phyloP scores from a whole-genome alignment of 2,888 invertebrate species.

The Celastrina argiolus region DNA sequence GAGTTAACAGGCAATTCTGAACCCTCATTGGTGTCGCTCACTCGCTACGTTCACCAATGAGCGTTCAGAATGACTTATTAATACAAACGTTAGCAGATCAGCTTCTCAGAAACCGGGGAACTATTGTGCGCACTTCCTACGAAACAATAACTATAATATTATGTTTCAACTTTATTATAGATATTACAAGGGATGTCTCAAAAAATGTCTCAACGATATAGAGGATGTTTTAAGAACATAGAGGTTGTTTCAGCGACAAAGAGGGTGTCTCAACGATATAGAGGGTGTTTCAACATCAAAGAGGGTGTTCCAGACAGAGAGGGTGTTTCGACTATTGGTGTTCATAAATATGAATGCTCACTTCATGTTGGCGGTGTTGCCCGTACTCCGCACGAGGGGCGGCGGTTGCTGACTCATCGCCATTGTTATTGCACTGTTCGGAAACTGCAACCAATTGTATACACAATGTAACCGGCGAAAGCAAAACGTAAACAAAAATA shows the following conservation, averaged over 20 bases:
- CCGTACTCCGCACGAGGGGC: conserved; percentile 75
- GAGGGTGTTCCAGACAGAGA: background rate
- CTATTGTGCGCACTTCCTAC: background rate
- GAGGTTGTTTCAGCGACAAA: no score
- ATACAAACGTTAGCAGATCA: no score
- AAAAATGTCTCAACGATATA: no score
- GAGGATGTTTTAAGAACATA: no score
- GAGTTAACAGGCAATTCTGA: no score
- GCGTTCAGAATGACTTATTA: no score
- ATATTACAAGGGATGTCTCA: no score
- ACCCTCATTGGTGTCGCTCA: no score
- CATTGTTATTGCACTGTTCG: conserved; percentile 73
- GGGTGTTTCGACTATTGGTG: conserved; percentile 24
- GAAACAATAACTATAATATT: background rate
- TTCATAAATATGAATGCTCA: conserved; percentile 51
- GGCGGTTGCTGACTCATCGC: conserved; percentile 76
- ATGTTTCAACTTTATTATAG: background rate
- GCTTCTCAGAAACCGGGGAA: no score
- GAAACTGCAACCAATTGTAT: conserved; percentile 69
- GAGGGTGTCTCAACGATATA: no score
- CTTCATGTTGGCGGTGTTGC: conserved; percentile 74
- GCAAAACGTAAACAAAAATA: background rate
- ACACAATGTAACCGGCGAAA: conserved; percentile 37
- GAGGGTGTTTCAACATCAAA: no score
- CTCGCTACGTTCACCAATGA: no score